Evolutionary conservation across 1,140 invertebrate genomes (phyloP).

Genomic region (Microplitis mediator): DNA sequence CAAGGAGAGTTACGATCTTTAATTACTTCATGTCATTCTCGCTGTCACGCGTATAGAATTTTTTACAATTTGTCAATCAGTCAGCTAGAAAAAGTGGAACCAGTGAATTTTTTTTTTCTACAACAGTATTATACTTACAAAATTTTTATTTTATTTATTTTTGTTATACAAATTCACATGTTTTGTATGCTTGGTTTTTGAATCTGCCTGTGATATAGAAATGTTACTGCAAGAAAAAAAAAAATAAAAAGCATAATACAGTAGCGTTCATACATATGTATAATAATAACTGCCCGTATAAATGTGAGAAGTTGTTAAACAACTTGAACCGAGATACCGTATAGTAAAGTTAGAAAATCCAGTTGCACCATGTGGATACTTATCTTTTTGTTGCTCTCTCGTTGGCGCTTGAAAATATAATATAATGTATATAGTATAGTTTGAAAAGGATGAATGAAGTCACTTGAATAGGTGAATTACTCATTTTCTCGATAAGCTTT

Average conservation of each 20-base stretch:
- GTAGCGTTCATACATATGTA: too few relatives aligned
- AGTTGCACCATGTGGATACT: slow-evolving; percentile 9
- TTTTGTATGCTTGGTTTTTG: too few relatives aligned
- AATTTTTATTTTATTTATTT: neutral
- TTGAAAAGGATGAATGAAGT: slow-evolving; percentile 7
- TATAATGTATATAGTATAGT: neutral
- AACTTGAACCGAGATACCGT: slow-evolving; percentile 3
- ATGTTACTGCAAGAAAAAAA: too few relatives aligned
- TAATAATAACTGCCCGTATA: neutral
- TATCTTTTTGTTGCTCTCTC: neutral
- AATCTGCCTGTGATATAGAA: too few relatives aligned
- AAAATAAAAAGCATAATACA: neutral
- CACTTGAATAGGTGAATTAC: too few relatives aligned
- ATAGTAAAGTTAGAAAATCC: slow-evolving; percentile 10
- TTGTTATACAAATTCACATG: too few relatives aligned
- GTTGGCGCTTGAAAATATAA: neutral
- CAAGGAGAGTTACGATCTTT: neutral
- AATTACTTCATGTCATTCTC: neutral
- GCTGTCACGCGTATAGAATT: neutral
- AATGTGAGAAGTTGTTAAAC: slow-evolving; percentile 7
- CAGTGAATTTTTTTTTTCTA: neutral
- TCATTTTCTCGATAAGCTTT: neutral
- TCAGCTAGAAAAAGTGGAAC: neutral
- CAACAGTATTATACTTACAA: too few relatives aligned
- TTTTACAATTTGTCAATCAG: neutral